These are phyloP conservation scores for Astropecten irregularis DNA, from an alignment of 53 echinoderm and acorn worm species.

Conservation along the genomic window DNA sequence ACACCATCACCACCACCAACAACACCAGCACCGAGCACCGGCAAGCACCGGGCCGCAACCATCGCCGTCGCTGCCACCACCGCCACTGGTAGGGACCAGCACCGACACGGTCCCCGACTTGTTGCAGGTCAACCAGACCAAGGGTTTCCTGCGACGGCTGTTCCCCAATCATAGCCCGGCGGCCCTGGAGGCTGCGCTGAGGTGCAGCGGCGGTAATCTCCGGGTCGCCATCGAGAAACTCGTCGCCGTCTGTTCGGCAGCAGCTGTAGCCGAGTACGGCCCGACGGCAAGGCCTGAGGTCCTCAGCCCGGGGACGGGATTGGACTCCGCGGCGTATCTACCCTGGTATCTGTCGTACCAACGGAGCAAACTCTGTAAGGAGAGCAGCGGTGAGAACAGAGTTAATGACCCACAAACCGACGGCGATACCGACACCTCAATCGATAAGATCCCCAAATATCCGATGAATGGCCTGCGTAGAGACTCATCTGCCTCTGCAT, in stretches of 20 bases:
- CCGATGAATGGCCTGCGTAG: slow-evolving; percentile 9
- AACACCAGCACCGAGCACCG: neutral
- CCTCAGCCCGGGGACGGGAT: neutral
- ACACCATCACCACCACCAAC: no score
- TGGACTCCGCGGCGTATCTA: neutral
- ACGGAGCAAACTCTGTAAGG: neutral
- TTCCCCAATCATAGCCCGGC: slow-evolving; percentile 48
- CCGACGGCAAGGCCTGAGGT: slow-evolving; percentile 6
- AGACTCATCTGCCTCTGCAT: slow-evolving; percentile 15
- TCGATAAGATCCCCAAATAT: neutral
- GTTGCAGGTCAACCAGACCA: neutral
- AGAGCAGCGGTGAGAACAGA: neutral
- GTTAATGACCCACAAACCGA: neutral
- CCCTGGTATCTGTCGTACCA: slow-evolving; percentile 26
- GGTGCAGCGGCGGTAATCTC: slow-evolving; percentile 36
- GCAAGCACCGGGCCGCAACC: neutral
- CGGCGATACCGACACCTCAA: neutral
- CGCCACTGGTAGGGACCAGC: no score
- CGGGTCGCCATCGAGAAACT: slow-evolving; percentile 55
- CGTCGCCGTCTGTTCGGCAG: slow-evolving; percentile 20
- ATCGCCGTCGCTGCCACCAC: no score
- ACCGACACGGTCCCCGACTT: neutral
- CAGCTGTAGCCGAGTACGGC: neutral
- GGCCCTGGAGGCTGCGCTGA: slow-evolving; percentile 34
- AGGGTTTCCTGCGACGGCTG: slow-evolving; percentile 19